Conservation (phyloP, 2,113 vertebrate genomes). For the Mohoua ochrocephala region DNA sequence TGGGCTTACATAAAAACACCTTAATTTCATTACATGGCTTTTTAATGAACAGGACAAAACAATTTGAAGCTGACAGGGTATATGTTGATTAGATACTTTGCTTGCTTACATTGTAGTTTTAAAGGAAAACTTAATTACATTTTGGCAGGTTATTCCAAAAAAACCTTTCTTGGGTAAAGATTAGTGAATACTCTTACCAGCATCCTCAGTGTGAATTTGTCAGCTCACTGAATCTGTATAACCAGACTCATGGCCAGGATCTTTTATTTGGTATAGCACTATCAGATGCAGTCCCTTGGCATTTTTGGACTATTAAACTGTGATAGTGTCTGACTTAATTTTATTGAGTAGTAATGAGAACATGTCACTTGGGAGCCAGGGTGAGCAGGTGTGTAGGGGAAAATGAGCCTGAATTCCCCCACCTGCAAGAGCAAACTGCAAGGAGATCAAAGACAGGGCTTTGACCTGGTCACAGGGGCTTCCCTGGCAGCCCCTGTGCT, state of each 20-base stretch:
- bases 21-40: background rate
- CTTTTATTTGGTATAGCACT: background rate
- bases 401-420: background rate
- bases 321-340: background rate
- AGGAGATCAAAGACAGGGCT: background rate
- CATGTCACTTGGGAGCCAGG: background rate
- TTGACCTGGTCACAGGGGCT: background rate
- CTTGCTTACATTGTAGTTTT: background rate
- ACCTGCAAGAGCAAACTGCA: background rate
- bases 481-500: background rate
- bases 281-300: background rate
- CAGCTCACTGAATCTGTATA: background rate
- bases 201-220: background rate
- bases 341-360: background rate
- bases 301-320: background rate
- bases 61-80: background rate
- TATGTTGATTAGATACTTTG: background rate
- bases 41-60: background rate
- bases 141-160: background rate
- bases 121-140: background rate
- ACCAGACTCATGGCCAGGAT: background rate
- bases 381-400: accelerated
- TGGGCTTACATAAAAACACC: background rate
- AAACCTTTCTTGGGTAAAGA: background rate
- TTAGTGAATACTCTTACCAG: background rate